A percentile compares a stretch with the other conserved stretches of the same genome.
Evolutionary conservation across 2,888 invertebrate genomes (phyloP).

Genomic region (Tineola bisselliella): DNA sequence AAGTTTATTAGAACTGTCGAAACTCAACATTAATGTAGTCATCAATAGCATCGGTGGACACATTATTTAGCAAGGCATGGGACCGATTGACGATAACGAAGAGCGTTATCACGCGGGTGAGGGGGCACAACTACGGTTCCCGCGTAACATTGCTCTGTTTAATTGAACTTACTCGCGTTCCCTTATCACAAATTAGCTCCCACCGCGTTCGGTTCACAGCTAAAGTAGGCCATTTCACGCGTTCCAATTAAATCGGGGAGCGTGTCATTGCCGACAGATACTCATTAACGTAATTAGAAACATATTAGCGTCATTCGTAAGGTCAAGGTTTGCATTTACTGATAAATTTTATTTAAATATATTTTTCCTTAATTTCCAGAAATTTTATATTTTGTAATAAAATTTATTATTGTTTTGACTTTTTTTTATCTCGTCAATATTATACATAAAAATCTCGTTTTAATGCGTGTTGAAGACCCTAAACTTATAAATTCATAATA

Average conservation of each 20-base stretch:
- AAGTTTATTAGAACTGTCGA: constrained; percentile 12
- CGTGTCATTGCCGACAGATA: constrained; percentile 45
- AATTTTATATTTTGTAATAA: too few species aligned
- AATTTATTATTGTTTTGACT: too few species aligned
- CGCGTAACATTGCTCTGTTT: constrained; percentile 46
- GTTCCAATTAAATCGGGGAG: constrained; percentile 53
- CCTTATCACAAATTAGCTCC: constrained; percentile 58
- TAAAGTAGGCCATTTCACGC: constrained; percentile 50
- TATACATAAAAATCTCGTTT: too few species aligned
- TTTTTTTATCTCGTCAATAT: too few species aligned
- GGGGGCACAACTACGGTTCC: constrained; percentile 20
- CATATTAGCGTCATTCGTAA: constrained; percentile 32
- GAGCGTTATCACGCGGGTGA: constrained; percentile 30
- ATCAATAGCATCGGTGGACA: constrained; percentile 16
- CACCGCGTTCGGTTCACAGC: constrained; percentile 50
- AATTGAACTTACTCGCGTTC: constrained; percentile 47
- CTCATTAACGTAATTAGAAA: constrained; percentile 59
- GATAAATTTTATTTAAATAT: too few species aligned
- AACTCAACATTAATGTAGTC: constrained; percentile 19
- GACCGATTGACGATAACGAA: constrained; percentile 34
- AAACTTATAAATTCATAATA: not conserved
- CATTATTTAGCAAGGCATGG: constrained; percentile 16
- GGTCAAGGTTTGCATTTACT: not conserved
- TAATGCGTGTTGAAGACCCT: too few species aligned
- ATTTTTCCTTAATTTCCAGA: too few species aligned